These are phyloP conservation scores for Vulpes lagopus DNA, from an alignment of 2,113 vertebrate genomes.

Conservation along the genomic window DNA sequence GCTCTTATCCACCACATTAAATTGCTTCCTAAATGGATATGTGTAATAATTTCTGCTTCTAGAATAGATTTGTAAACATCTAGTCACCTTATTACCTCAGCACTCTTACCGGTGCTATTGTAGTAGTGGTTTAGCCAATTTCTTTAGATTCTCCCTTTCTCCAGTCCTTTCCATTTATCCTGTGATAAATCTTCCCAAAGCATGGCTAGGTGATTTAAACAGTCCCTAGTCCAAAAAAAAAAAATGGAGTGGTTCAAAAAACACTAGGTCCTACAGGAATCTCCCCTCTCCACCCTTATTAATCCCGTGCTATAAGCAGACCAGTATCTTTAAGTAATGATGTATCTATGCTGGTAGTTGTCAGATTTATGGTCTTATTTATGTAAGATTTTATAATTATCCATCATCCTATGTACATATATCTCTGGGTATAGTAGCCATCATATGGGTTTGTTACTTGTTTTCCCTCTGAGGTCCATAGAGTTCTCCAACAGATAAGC, in stretches of 20 bases:
- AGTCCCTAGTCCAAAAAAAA: background rate
- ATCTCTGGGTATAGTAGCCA: slow-evolving; percentile 16
- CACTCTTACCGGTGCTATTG: background rate
- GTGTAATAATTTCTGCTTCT: slow-evolving; percentile 15
- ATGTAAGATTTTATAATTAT: slow-evolving; percentile 25
- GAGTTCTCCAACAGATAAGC: background rate
- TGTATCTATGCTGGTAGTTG: background rate
- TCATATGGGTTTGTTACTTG: background rate
- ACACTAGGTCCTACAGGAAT: background rate
- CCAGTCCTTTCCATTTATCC: background rate
- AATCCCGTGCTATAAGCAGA: background rate
- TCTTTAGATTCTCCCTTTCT: background rate
- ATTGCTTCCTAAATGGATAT: background rate
- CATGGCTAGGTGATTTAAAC: background rate
- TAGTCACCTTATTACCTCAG: background rate
- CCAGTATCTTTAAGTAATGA: background rate
- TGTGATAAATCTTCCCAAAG: background rate
- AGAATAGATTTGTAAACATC: background rate
- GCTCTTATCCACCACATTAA: slow-evolving; percentile 9
- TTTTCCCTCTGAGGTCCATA: slow-evolving; percentile 22
- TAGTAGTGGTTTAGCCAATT: background rate
- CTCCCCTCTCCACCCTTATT: background rate
- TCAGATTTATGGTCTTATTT: background rate
- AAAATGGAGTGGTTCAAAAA: background rate
- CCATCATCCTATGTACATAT: background rate